Evolutionary conservation across 2,113 vertebrate species (phyloP).

Genomic region (Percopsis transmontana): DNA sequence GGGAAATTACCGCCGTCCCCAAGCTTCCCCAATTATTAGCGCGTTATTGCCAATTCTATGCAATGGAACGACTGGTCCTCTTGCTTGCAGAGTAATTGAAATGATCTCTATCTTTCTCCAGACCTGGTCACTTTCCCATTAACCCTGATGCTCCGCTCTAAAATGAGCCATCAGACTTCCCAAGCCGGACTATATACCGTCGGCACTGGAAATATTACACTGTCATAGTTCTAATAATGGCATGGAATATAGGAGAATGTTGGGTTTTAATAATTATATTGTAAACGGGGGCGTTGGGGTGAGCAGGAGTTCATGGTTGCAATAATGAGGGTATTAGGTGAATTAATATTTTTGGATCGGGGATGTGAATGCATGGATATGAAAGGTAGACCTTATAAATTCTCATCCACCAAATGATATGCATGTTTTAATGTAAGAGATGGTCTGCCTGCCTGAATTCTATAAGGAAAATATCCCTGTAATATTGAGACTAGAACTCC

Average conservation of each 20-base stretch:
- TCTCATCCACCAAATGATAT: constrained; percentile 41
- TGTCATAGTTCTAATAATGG: constrained; percentile 60
- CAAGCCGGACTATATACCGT: constrained; percentile 62
- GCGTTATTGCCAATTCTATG: constrained; percentile 46
- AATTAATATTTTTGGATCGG: constrained; percentile 52
- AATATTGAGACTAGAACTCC: constrained; percentile 22
- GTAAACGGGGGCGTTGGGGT: constrained; percentile 47
- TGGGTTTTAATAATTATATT: constrained; percentile 38
- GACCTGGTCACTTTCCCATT: constrained; percentile 62
- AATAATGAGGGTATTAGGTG: constrained; percentile 59
- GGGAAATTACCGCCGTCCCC: constrained; percentile 32
- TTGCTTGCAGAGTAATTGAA: constrained; percentile 62
- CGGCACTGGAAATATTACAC: constrained; percentile 57
- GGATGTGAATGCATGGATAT: constrained; percentile 50
- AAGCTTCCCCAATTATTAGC: constrained; percentile 39
- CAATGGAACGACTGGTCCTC: constrained; percentile 35
- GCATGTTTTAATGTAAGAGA: constrained; percentile 48
- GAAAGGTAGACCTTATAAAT: constrained; percentile 32
- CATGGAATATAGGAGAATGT: constrained; percentile 21
- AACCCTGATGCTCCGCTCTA: constrained; percentile 27
- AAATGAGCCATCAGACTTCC: constrained; percentile 58
- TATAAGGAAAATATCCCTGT: constrained; percentile 42
- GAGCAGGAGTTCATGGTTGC: constrained; percentile 60
- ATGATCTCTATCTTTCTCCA: constrained; percentile 51
- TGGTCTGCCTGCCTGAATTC: constrained; percentile 9